phyloP scores from a whole-genome alignment of 2,797 vertebrate species.

The Mallotus villosus region DNA sequence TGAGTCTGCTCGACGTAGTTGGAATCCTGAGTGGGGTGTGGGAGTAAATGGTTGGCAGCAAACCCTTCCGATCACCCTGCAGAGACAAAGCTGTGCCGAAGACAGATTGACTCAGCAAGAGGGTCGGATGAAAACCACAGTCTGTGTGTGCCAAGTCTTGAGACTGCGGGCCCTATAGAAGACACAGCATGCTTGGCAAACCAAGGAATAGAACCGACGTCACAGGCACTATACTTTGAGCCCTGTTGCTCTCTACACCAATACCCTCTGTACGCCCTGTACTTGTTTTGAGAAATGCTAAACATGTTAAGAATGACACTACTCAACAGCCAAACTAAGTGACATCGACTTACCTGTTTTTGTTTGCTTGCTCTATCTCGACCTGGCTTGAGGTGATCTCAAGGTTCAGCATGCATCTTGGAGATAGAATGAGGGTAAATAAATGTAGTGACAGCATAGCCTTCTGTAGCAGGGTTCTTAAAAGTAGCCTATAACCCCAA shows the following conservation, averaged over 20 bases:
- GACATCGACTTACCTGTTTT: conserved; percentile 76
- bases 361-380: conserved; percentile 42
- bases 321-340: conserved; percentile 79
- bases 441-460: conserved; percentile 63
- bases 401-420: conserved; percentile 67
- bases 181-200: conserved; percentile 40
- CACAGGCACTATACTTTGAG: conserved; percentile 35
- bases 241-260: conserved; percentile 54
- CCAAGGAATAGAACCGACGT: conserved; percentile 35
- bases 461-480: conserved; percentile 53
- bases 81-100: conserved; percentile 48
- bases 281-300: conserved; percentile 69
- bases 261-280: conserved; percentile 54
- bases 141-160: conserved; percentile 47
- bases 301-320: conserved; percentile 66
- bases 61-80: conserved; percentile 41
- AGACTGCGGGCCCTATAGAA: conserved; percentile 48
- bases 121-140: conserved; percentile 44
- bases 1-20: conserved; percentile 71
- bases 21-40: conserved; percentile 50
- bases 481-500: conserved; percentile 53
- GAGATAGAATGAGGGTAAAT: conserved; percentile 58
- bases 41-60: conserved; percentile 47
- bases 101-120: conserved; percentile 49
- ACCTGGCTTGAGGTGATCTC: conserved; percentile 60